Percentiles rank a stretch among this genome's conserved stretches.
These are phyloP conservation scores for Lissonota sp. DNA, from an alignment of 2,888 invertebrate genomes.

Conservation along the genomic window DNA sequence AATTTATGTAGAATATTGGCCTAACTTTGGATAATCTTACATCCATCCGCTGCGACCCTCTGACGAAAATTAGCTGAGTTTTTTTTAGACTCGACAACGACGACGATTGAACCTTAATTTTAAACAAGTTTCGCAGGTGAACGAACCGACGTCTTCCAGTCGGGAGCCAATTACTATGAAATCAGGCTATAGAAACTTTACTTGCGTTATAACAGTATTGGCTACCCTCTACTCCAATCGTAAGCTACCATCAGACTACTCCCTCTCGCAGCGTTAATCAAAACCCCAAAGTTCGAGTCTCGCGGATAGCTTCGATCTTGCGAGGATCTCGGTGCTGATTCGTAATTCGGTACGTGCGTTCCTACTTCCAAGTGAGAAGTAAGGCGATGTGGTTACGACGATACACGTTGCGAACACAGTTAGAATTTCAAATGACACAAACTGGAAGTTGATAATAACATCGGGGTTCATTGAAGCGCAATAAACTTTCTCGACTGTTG, in stretches of 20 bases:
- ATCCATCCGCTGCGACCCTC: no score
- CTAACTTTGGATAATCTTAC: no score
- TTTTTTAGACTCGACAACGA: no score
- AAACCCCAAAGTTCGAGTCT: slow-evolving; percentile 36
- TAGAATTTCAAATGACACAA: slow-evolving; percentile 22
- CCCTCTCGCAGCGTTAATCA: slow-evolving; percentile 11
- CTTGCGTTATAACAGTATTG: neutral
- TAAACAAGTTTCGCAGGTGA: neutral
- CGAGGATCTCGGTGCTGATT: neutral
- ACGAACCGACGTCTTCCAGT: neutral
- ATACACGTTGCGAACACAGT: neutral
- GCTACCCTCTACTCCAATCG: slow-evolving; percentile 25
- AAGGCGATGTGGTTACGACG: neutral
- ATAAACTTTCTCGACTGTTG: neutral
- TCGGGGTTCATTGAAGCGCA: neutral
- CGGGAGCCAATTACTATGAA: slow-evolving; percentile 51
- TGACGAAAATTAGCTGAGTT: no score
- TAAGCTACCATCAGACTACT: slow-evolving; percentile 7
- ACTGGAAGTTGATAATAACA: slow-evolving; percentile 12
- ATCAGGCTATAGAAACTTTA: slow-evolving; percentile 51
- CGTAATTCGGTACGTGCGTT: neutral
- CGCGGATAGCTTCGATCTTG: slow-evolving; percentile 44
- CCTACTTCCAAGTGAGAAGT: neutral
- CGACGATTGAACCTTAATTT: no score
- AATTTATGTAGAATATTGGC: no score